Evolutionary conservation across 2,797 vertebrate species (phyloP).

Genomic region (Sebastolobus altivelis): DNA sequence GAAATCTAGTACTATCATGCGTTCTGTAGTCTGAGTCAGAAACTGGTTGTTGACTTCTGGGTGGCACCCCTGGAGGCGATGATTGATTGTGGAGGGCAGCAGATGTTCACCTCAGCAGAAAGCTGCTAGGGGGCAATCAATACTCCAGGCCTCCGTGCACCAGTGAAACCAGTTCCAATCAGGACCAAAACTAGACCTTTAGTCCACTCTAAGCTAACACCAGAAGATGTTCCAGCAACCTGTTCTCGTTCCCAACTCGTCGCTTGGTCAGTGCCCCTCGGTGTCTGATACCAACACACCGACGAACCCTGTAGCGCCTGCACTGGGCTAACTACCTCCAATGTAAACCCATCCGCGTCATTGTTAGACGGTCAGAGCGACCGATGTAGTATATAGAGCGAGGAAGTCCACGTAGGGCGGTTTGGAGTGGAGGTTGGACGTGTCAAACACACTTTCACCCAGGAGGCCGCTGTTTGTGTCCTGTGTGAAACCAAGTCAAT

Average conservation of each 20-base stretch:
- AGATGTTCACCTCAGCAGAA: conserved; percentile 80
- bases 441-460: neutral
- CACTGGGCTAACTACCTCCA: neutral
- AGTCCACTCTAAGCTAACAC: neutral
- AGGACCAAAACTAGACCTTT: conserved; percentile 12
- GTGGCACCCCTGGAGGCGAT: conserved; percentile 62
- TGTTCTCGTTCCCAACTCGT: neutral
- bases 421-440: neutral
- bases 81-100: conserved; percentile 70
- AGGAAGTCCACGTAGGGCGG: neutral
- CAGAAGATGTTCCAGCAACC: conserved; percentile 6
- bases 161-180: conserved; percentile 35
- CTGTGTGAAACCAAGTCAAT: neutral
- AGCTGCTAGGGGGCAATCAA: conserved; percentile 52
- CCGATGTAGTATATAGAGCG: neutral
- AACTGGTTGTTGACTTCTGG: conserved; percentile 49
- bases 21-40: conserved; percentile 31
- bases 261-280: neutral
- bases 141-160: conserved; percentile 23
- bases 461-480: neutral
- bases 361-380: neutral
- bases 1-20: neutral
- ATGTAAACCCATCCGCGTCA: neutral
- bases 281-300: no score
- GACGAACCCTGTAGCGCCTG: no score